Base-by-base conservation (phyloP, 2,113 vertebrate species). In the Hydropotes inermis region DNA sequence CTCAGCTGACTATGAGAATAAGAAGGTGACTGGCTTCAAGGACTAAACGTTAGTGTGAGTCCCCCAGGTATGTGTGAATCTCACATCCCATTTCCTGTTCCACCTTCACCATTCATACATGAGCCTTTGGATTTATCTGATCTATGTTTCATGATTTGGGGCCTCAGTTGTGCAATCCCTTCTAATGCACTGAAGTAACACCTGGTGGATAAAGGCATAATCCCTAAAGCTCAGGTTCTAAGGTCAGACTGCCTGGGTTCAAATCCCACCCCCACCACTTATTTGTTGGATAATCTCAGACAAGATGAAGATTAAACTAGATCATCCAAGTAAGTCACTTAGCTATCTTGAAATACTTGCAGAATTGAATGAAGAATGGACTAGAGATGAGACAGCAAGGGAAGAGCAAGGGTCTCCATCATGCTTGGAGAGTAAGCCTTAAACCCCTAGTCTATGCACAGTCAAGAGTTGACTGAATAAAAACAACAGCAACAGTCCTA, bases 361-460 rank as follows among this genome's bases (percentile, higher is more conserved):
- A 79, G 87, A 95, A 96, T 14, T 28, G 9, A 96, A 57, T 57
- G 47, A 81, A 91, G 82, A 70, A 82, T 9, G 25, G 28, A 78
- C 16, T 55, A 2, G 81, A 79, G 45, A 87, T n/a, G 36, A 15
- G 4, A 12, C n/a, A 47, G 13, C 23, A 43, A 57, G 28, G 27
- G 91, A 93, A 33, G 33, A 74, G 64, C 16, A 43, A 64, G 23
- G 16, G 12, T 83, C 70, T 91, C 6, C n/a, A 33, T n/a, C 4
- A 25, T 8, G 1, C 47, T 23, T 15, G 17, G 89, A 89, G 61
- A 1, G 0, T 50, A 89, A 87, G 52, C 30, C 89, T 81, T 21
- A 23, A 57, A 13, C 6, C 6, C 15, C 23, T 76, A 1, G 33
- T 45, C 76, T 36, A n/a, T 27, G 6, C 21, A 43, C 33, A 58